Evolutionary conservation across 2,113 vertebrate genomes (phyloP).

Genomic region (Zosterops hypoxanthus): DNA sequence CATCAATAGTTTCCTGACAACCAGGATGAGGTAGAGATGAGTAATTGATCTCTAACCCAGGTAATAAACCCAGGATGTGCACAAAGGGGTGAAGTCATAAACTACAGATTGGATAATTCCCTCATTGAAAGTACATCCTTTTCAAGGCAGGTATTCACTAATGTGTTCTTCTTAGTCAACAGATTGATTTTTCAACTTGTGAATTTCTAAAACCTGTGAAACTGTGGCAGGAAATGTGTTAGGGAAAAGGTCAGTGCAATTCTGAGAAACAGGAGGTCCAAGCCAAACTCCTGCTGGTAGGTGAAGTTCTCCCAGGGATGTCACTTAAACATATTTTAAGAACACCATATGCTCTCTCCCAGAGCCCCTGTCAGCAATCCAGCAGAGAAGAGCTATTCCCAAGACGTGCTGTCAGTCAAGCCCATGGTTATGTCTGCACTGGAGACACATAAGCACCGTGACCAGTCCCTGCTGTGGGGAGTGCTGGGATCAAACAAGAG

Average conservation of each 20-base stretch:
- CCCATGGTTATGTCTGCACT: not conserved
- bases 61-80: not conserved
- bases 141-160: slow-evolving; percentile 7
- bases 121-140: not conserved
- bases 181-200: slow-evolving; percentile 13
- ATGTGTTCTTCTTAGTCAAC: not conserved
- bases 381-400: not conserved
- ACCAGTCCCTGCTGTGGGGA: not conserved
- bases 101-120: not conserved
- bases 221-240: not conserved
- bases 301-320: slow-evolving; percentile 24
- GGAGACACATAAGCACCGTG: not conserved
- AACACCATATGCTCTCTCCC: slow-evolving; percentile 43
- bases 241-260: slow-evolving; percentile 26
- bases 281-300: slow-evolving; percentile 35
- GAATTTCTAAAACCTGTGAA: slow-evolving; percentile 45
- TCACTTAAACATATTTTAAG: slow-evolving; percentile 45
- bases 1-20: slow-evolving; percentile 49
- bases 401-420: not conserved
- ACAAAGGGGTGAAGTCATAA: slow-evolving; percentile 1
- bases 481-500: not conserved
- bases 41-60: slow-evolving; percentile 20
- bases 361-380: slow-evolving; percentile 5
- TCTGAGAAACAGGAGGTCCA: not conserved
- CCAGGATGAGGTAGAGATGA: not conserved